A percentile compares a stretch with the other conserved stretches of the same genome.
Evolutionary conservation across 2,113 vertebrate species (phyloP).

Genomic region (Leptobrachium leishanense): DNA sequence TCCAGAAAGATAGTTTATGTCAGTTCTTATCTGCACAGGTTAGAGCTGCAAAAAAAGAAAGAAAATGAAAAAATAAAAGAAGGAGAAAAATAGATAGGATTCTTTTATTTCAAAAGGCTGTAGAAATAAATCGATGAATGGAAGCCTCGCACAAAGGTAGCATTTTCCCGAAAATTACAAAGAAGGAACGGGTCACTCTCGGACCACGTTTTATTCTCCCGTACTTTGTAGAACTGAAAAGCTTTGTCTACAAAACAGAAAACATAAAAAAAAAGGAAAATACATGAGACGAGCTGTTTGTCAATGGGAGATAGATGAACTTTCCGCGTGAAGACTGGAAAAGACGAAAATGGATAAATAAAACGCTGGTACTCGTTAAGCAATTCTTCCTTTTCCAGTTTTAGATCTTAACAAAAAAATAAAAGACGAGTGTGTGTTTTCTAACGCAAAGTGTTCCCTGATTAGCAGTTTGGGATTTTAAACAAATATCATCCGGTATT

Average conservation of each 20-base stretch:
- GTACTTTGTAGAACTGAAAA: not conserved
- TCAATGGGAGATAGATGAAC: too few species aligned
- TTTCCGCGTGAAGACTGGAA: too few species aligned
- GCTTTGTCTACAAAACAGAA: not conserved
- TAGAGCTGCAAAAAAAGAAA: not conserved
- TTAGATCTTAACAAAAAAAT: too few species aligned
- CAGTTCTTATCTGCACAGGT: slow-evolving; percentile 4
- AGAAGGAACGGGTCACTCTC: not conserved
- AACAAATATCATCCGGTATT: too few species aligned
- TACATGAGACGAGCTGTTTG: too few species aligned
- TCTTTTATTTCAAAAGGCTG: not conserved
- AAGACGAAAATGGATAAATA: too few species aligned
- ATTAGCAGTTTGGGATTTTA: too few species aligned
- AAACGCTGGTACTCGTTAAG: not conserved
- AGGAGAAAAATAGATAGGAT: not conserved
- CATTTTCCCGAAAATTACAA: not conserved
- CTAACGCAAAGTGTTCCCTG: too few species aligned
- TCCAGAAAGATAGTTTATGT: not conserved
- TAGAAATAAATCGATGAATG: not conserved
- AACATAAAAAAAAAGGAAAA: not conserved
- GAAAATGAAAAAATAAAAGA: too few species aligned
- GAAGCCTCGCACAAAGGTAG: not conserved
- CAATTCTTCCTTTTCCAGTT: too few species aligned
- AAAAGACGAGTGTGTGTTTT: too few species aligned
- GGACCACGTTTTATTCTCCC: not conserved